Evolutionary conservation across 2,888 invertebrate genomes (phyloP).

Genomic region (Himalopsyche japonica): DNA sequence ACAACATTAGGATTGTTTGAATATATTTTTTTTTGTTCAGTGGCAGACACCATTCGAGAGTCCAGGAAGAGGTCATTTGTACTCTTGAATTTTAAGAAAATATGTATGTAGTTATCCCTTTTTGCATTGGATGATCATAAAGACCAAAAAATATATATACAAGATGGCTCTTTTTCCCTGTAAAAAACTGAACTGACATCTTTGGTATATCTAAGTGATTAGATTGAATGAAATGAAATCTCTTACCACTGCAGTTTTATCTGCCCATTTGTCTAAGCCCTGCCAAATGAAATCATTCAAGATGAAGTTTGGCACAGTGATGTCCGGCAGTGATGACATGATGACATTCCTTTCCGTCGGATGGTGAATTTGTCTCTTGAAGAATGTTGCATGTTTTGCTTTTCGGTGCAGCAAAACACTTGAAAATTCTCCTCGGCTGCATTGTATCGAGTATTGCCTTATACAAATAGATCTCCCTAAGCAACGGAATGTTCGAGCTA

Average conservation of each 20-base stretch:
- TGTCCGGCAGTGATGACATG: constrained; percentile 56
- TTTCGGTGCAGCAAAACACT: not conserved
- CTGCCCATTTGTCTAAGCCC: constrained; percentile 67
- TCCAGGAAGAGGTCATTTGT: no score
- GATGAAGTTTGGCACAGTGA: constrained; percentile 55
- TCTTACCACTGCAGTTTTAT: constrained; percentile 69
- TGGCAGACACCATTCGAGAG: no score
- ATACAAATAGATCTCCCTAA: constrained; percentile 6
- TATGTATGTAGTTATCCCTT: no score
- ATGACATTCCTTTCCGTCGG: constrained; percentile 48
- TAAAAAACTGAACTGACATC: no score
- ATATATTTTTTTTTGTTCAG: no score
- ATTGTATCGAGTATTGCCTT: constrained; percentile 7
- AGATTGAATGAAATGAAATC: not conserved
- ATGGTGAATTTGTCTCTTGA: constrained; percentile 23
- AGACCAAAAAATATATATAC: no score
- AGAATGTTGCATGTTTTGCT: not conserved
- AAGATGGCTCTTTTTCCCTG: no score
- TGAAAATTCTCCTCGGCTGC: not conserved
- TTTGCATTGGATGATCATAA: no score
- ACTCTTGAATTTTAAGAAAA: no score
- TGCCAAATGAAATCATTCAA: constrained; percentile 67
- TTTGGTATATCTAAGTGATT: not conserved
- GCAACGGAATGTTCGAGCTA: not conserved
- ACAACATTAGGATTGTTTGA: not conserved